phyloP scores from a whole-genome alignment of 1,140 invertebrate genomes.

The Spodoptera frugiperda region DNA sequence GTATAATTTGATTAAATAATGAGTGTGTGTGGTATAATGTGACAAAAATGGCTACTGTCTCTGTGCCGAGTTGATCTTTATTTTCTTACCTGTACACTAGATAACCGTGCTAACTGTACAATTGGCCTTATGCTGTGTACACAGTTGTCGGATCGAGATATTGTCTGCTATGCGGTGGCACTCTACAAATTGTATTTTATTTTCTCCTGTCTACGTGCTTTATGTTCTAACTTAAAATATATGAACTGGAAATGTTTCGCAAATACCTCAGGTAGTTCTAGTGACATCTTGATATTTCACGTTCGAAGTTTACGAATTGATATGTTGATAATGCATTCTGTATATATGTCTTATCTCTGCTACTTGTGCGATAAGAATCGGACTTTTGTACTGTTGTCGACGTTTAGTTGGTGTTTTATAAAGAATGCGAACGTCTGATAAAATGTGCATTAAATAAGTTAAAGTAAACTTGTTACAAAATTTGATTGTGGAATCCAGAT shows the following conservation, averaged over 20 bases:
- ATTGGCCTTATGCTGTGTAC: background rate
- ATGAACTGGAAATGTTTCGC: slow-evolving; percentile 2
- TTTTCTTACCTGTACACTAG: too few relatives aligned
- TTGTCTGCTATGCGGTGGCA: slow-evolving; percentile 11
- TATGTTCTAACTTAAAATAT: slow-evolving; percentile 24
- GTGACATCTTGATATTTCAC: slow-evolving; percentile 26
- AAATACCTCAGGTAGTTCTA: slow-evolving; percentile 15
- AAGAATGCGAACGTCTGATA: too few relatives aligned
- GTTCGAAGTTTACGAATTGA: slow-evolving; percentile 18
- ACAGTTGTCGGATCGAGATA: slow-evolving; percentile 29
- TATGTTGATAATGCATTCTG: slow-evolving; percentile 21
- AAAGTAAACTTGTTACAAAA: too few relatives aligned
- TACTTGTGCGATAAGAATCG: slow-evolving; percentile 18
- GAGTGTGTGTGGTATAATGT: too few relatives aligned
- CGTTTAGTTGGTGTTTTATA: background rate
- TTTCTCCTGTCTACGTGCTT: slow-evolving; percentile 38
- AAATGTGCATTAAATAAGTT: too few relatives aligned
- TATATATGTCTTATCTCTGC: slow-evolving; percentile 30
- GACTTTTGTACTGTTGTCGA: slow-evolving; percentile 5
- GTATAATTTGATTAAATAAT: too few relatives aligned
- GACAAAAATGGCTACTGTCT: too few relatives aligned
- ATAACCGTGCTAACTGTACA: too few relatives aligned
- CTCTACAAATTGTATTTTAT: slow-evolving; percentile 39
- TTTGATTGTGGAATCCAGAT: too few relatives aligned
- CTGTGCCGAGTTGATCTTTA: too few relatives aligned